Evolutionary conservation across 30 jellyfish, hydroid and myxozoan genomes (phyloP), one percentile per base, ranked within the genome.

Genomic region (Catostylus mosaicus): DNA sequence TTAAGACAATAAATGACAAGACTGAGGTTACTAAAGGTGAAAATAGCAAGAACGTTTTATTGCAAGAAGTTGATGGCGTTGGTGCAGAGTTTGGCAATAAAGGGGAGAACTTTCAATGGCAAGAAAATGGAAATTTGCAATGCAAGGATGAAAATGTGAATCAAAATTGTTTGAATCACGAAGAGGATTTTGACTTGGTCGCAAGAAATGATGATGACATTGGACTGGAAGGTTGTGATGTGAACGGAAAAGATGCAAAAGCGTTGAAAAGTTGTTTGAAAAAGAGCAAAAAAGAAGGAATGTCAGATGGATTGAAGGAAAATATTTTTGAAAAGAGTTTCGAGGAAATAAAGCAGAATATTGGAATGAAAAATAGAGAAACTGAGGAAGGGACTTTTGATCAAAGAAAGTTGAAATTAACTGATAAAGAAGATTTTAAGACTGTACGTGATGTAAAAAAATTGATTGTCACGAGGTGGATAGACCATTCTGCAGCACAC

Each of bases 391-490:
- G 24, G 19, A 16, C 18, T 8, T 23, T 31, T 20, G 38, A 38
- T 19, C 67, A 73, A 16, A 18, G 61, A 40, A 66, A 35, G 30
- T 51, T 54, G 34, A 78, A 37, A 36, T 51, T 34, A 9, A 48
- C 86, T 6, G 72, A 69, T 35, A 59, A 18, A 3, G 65, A 71
- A 31, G 89, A 88, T 22, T 82, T 88, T 61, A 47, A 69, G 59
- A 88, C 64, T 19, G 81, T 87, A 11, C 43, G 70, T 0, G 90
- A 85, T 45, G 62, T 90, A 4, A 90, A 90, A 63, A 86, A 69
- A 34, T 30, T 90, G 16, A 62, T 90, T 34, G 78, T 90, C 22
- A 77, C 90, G 10, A 59, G 89, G 34, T 90, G 97, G 97, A 75
- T 90, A 5, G 93, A 82, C 35, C 92, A 85, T 51, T 52, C 87